phyloP scores from a whole-genome alignment of 2,797 vertebrate genomes.

The Bovichtus diacanthus region DNA sequence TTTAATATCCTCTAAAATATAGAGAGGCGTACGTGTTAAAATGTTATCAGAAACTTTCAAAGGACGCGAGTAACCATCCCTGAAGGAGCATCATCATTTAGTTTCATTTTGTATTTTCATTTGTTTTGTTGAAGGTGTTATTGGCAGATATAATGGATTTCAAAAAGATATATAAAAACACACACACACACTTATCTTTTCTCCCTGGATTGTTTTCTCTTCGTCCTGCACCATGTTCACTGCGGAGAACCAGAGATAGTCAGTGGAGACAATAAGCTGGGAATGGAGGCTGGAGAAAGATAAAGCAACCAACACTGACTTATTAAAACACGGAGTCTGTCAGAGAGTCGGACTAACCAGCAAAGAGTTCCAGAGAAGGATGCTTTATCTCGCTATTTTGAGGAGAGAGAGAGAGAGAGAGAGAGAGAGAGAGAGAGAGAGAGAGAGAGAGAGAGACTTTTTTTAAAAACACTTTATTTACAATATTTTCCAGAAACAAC shows the following conservation, averaged over 20 bases:
- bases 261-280: background rate
- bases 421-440: too few relatives aligned
- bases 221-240: background rate
- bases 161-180: too few relatives aligned
- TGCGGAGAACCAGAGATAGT: background rate
- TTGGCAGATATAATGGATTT: background rate
- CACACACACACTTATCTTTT: background rate
- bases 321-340: slow-evolving; percentile 24
- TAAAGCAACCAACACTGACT: slow-evolving; percentile 13
- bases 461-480: too few relatives aligned
- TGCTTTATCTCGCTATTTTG: too few relatives aligned
- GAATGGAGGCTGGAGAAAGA: slow-evolving; percentile 3
- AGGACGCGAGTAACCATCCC: slow-evolving; percentile 1
- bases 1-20: slow-evolving; percentile 4
- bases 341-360: background rate
- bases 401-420: too few relatives aligned
- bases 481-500: too few relatives aligned
- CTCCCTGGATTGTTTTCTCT: slow-evolving; percentile 3
- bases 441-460: too few relatives aligned
- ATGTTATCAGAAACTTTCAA: background rate
- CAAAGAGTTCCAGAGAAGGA: too few relatives aligned
- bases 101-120: slow-evolving; percentile 17
- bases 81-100: background rate
- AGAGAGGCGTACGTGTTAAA: background rate
- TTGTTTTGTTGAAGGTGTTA: background rate